Base-by-base conservation (phyloP, 2,113 vertebrate species). In the Illadopsis cleaveri region DNA sequence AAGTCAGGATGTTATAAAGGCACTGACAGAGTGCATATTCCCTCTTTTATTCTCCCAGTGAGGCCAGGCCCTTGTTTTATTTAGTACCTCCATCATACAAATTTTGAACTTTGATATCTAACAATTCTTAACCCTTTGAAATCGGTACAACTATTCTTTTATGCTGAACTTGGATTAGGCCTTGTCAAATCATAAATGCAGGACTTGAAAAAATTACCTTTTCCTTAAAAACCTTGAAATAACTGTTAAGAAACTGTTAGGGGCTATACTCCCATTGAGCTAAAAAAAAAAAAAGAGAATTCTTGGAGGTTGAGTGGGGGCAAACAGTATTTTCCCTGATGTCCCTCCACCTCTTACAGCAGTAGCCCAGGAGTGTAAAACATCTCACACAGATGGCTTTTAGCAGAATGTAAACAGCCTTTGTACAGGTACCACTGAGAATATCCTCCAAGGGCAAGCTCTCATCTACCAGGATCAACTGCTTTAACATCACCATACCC, bases 401-500 rank as follows among this genome's bases (percentile, higher is more conserved):
- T 18, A 28, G 37, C 10, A 51, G 68, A 89, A 44, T 5, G 10
- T 22, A 27, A 86, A 61, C 35, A 51, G 6, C 22, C 42, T 70
- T 61, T n/a, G 21, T 9, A 53, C 3, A 60, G 47, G 20, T 35
- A 72, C 8, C 20, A 62, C 3, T 51, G n/a, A 69, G 25, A 56
- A 21, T 19, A 88, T 12, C 58, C 82, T 40, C 4, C 38, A 61
- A 88, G 15, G 21, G 15, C 44, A 87, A 95, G 18, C 60, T 70
- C 73, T 66, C 54, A 70, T 62, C 62, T 38, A 40, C 3, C 11
- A 78, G 42, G 11, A 86, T 30, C 27, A 86, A 45, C 17, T 30
- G 69, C 33, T 94, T 84, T 42, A 45, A 53, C 28, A 71, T 70
- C 73, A 93, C 81, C 86, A 53, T 98, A 98, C 98, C 98, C 89